These are phyloP conservation scores for Engraulis encrasicolus DNA, from an alignment of 2,113 vertebrate genomes.

Conservation along the genomic window DNA sequence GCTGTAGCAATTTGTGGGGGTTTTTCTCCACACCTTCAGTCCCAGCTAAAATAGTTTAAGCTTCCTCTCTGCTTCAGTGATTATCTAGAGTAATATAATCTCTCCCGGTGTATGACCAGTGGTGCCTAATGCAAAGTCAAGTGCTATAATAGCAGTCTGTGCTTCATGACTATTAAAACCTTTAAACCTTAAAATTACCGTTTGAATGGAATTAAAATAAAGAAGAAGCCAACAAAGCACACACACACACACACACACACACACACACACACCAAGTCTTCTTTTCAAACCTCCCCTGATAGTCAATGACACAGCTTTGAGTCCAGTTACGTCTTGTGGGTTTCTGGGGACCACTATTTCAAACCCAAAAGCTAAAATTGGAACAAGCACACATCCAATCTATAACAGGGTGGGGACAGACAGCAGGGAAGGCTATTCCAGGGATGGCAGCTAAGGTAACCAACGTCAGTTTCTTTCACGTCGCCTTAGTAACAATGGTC, in stretches of 20 bases:
- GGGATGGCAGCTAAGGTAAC: neutral
- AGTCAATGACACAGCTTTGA: conserved; percentile 18
- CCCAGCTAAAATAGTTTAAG: neutral
- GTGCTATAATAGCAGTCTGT: neutral
- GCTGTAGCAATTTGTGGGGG: neutral
- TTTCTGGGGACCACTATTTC: conserved; percentile 15
- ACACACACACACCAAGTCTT: neutral
- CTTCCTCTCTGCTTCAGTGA: neutral
- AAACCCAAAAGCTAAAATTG: neutral
- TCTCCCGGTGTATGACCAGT: neutral
- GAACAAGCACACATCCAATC: conserved; percentile 15
- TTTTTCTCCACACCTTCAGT: neutral
- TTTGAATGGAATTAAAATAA: neutral
- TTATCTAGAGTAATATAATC: neutral
- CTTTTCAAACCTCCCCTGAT: neutral
- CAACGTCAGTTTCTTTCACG: neutral
- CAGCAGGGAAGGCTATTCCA: neutral
- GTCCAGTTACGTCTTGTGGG: neutral
- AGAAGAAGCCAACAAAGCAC: neutral
- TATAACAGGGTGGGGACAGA: conserved; percentile 15
- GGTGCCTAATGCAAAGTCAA: neutral
- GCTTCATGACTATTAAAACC: neutral
- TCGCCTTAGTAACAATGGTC: neutral
- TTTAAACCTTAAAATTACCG: neutral
- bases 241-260: conserved; percentile 22